Conservation (phyloP, 2,888 invertebrate genomes). For the Gisinianus flammeolus region DNA sequence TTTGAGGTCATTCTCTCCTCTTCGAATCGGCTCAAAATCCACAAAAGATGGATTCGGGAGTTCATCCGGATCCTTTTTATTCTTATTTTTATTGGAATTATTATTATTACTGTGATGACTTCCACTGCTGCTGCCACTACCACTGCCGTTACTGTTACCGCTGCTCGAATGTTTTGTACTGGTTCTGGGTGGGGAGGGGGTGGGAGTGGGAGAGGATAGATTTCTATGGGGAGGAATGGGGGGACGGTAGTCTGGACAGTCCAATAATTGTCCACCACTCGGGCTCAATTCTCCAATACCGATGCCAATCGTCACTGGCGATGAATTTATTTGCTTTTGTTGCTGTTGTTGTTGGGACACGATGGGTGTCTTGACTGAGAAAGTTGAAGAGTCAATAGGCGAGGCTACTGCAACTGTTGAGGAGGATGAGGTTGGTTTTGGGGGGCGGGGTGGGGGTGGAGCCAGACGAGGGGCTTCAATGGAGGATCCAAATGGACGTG, state of each 20-base stretch:
- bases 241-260: conserved; percentile 75
- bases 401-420: conserved; percentile 53
- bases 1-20: conserved; percentile 59
- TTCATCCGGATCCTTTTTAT: conserved; percentile 48
- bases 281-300: background rate
- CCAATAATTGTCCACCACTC: conserved; percentile 61
- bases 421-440: conserved; percentile 54
- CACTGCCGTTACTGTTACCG: conserved; percentile 18
- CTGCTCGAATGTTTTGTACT: conserved; percentile 53
- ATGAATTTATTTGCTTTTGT: background rate
- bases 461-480: conserved; percentile 59
- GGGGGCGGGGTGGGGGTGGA: conserved; percentile 56
- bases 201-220: conserved; percentile 58
- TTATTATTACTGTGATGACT: conserved; percentile 47
- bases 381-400: conserved; percentile 56
- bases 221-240: conserved; percentile 88
- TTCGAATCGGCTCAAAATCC: conserved; percentile 50
- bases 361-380: conserved; percentile 52
- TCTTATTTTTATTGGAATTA: conserved; percentile 46
- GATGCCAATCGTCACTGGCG: background rate
- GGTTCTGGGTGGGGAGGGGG: conserved; percentile 63
- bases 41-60: conserved; percentile 58
- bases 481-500: conserved; percentile 61
- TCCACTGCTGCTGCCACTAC: conserved; percentile 36
- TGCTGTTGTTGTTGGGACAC: background rate